Evolutionary conservation across 2,888 invertebrate genomes (phyloP).

Genomic region (Blastobasis lacticolella): DNA sequence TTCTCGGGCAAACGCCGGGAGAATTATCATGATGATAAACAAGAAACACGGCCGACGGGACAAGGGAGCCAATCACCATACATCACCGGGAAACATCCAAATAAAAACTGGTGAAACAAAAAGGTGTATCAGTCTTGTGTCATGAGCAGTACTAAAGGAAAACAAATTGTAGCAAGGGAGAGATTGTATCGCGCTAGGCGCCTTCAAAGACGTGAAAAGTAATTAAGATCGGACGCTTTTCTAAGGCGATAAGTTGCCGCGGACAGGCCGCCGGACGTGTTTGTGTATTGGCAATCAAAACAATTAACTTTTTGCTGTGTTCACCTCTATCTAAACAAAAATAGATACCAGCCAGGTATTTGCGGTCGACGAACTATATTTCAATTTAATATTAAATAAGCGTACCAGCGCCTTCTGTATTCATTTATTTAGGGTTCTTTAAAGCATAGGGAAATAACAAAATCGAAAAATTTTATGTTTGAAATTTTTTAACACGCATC

Average conservation of each 20-base stretch:
- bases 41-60: conserved; percentile 62
- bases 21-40: conserved; percentile 70
- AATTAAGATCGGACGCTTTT: conserved; percentile 73
- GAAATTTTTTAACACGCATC: no score
- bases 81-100: conserved; percentile 63
- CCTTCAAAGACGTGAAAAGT: conserved; percentile 72
- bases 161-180: conserved; percentile 71
- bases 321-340: conserved; percentile 52
- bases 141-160: conserved; percentile 62
- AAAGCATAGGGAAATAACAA: no score
- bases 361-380: conserved; percentile 1
- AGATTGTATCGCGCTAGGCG: conserved; percentile 69
- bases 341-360: conserved; percentile 4
- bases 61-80: conserved; percentile 72
- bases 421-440: no score
- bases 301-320: conserved; percentile 68
- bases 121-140: conserved; percentile 52
- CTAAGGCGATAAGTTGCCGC: conserved; percentile 65
- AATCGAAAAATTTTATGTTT: no score
- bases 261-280: conserved; percentile 58
- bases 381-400: no score
- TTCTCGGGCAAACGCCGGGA: conserved; percentile 50
- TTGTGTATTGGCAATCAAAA: conserved; percentile 70
- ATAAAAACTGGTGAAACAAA: conserved; percentile 65
- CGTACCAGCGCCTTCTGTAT: no score